Conservation (phyloP, 2,888 invertebrate species). For the Agriopis marginaria region DNA sequence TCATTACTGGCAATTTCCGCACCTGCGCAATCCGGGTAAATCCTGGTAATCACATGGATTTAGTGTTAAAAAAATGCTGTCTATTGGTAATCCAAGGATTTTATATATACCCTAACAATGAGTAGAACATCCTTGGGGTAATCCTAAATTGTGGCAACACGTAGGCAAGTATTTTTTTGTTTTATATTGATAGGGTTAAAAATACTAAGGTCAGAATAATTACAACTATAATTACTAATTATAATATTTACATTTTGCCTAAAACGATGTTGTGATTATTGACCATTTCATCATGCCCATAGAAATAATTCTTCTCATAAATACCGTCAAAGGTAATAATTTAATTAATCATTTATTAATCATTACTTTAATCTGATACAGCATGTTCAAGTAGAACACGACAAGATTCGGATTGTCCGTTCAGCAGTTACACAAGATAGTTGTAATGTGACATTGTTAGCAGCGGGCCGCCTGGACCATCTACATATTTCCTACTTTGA, state of each 20-base stretch:
- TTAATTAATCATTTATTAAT: constrained; percentile 21
- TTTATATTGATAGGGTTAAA: no score
- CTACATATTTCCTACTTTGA: constrained; percentile 70
- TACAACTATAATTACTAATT: no score
- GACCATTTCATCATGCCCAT: background rate
- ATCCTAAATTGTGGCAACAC: no score
- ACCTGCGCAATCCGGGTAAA: no score
- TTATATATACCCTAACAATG: no score
- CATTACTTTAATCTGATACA: constrained; percentile 14
- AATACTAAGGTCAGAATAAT: no score
- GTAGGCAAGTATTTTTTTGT: no score
- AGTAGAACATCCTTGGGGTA: no score
- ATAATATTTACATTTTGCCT: background rate
- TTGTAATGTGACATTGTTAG: constrained; percentile 71
- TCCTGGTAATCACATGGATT: no score
- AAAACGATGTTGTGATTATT: background rate
- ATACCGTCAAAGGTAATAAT: constrained; percentile 7
- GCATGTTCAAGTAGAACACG: constrained; percentile 29
- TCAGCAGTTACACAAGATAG: constrained; percentile 55
- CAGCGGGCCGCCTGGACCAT: constrained; percentile 60
- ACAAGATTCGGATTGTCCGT: constrained; percentile 28
- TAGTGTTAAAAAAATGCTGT: no score
- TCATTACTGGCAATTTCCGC: no score
- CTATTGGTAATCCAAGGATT: no score
- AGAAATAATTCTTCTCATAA: background rate